Evolutionary conservation across 1,140 invertebrate genomes (phyloP), one percentile per base, ranked within the genome.

Genomic region (Scaptomyza montana): DNA sequence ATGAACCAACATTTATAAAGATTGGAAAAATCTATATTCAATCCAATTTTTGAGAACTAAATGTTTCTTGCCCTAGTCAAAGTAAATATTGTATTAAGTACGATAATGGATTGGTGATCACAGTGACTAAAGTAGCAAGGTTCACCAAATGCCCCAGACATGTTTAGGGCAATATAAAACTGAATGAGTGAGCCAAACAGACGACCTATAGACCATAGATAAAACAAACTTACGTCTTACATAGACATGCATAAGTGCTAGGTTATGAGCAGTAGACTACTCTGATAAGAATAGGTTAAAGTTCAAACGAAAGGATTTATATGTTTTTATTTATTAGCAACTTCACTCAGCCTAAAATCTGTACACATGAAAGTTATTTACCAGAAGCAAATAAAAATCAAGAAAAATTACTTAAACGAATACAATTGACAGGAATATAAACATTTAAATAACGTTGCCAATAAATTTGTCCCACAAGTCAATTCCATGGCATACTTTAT

Each of bases 401-500:
- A n/a, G n/a, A n/a, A n/a, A n/a, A n/a, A n/a, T n/a, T n/a, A n/a
- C n/a, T n/a, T n/a, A n/a, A n/a, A n/a, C n/a, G n/a, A n/a, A n/a
- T 16, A 6, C 30, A 33, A 43, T 46, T 43, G 47, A 39, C 13
- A 43, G 25, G 36, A 12, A 19, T 33, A 53, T 25, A 56, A 43
- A 63, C 45, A 66, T 61, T 69, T 50, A 71, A 72, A 71, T 60
- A 50, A 55, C 62, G 70, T 56, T 13, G 68, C 43, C 68, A 66
- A 75, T 72, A 65, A 75, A 75, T 72, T 72, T 62, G 62, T 28
- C 30, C 45, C 57, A 30, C 39, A 51, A 62, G 68, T 41, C 74
- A 77, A 56, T 77, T 74, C 43, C 30, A 36, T 74, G 65, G 49
- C 65, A 55, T 56, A 77, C 65, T 69, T 70, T 77, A 77, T 70